Evolutionary conservation across 2,113 vertebrate genomes (phyloP).

Genomic region (Uria aalge): DNA sequence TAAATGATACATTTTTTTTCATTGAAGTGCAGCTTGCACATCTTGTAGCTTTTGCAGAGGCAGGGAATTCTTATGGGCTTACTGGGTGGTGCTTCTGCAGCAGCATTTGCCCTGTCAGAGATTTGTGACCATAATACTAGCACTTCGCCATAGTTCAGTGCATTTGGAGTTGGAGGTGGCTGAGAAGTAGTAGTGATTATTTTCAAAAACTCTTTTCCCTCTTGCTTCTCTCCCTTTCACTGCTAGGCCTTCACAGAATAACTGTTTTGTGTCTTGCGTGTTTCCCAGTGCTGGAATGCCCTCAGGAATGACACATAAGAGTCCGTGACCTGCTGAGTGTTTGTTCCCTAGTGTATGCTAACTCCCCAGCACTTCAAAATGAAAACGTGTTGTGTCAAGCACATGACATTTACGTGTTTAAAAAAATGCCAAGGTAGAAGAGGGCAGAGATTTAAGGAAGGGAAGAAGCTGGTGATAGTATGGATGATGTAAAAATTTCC

Average conservation of each 20-base stretch:
- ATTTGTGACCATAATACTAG: not conserved
- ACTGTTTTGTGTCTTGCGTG: not conserved
- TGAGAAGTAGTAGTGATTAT: not conserved
- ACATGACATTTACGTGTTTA: not conserved
- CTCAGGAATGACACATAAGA: not conserved
- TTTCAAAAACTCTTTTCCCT: not conserved
- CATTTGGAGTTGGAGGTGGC: not conserved
- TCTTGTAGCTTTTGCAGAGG: not conserved
- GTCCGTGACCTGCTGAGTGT: not conserved
- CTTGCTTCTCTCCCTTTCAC: not conserved
- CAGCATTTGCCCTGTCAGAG: not conserved
- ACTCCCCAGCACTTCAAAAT: not conserved
- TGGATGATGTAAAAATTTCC: not conserved
- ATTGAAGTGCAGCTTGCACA: not conserved
- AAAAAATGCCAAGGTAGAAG: not conserved
- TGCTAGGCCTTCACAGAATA: not conserved
- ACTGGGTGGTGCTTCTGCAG: not conserved
- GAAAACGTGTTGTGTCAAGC: not conserved
- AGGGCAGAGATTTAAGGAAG: not conserved
- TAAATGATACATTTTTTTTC: not conserved
- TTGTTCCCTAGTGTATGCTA: not conserved
- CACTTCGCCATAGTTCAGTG: fast-evolving
- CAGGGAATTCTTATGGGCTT: not conserved
- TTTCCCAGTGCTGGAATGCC: not conserved
- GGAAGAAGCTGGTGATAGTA: not conserved